Percentiles rank a stretch among this genome's conserved stretches.
Evolutionary conservation across 1,140 invertebrate genomes (phyloP).

Genomic region (Eriosoma lanigerum): DNA sequence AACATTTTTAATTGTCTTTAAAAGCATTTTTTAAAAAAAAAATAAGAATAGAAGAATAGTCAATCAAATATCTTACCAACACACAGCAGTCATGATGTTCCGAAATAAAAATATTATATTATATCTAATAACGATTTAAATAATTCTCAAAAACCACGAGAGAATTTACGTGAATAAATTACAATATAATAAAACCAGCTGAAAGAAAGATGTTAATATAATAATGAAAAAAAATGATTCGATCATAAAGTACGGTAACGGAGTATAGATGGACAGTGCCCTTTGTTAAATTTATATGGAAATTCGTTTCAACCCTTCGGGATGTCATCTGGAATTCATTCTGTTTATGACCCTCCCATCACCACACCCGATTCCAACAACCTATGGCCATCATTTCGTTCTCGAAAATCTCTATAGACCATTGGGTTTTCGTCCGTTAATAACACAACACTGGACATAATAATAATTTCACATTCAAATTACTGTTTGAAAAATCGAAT

Average conservation of each 20-base stretch:
- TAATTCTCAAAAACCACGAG: neutral
- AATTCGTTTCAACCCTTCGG: slow-evolving; percentile 37
- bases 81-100: too few relatives aligned
- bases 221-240: slow-evolving; percentile 20
- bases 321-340: slow-evolving; percentile 21
- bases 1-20: too few relatives aligned
- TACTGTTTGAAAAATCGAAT: slow-evolving; percentile 3
- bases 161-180: slow-evolving; percentile 3
- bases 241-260: slow-evolving; percentile 1
- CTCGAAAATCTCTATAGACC: slow-evolving; percentile 33
- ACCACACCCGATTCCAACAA: neutral
- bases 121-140: neutral
- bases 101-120: too few relatives aligned
- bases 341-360: slow-evolving; percentile 16
- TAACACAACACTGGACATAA: slow-evolving; percentile 18
- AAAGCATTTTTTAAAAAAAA: too few relatives aligned
- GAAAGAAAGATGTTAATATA: slow-evolving; percentile 33
- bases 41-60: too few relatives aligned
- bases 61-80: too few relatives aligned
- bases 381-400: neutral
- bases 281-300: slow-evolving; percentile 45
- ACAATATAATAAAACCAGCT: neutral
- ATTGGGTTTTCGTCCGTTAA: slow-evolving; percentile 38
- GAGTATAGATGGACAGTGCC: neutral
- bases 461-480: slow-evolving; percentile 16